Percentiles rank a stretch among this genome's conserved stretches.
Evolutionary conservation across 2,113 vertebrate genomes (phyloP).

Genomic region (Cranoglanis bouderius): DNA sequence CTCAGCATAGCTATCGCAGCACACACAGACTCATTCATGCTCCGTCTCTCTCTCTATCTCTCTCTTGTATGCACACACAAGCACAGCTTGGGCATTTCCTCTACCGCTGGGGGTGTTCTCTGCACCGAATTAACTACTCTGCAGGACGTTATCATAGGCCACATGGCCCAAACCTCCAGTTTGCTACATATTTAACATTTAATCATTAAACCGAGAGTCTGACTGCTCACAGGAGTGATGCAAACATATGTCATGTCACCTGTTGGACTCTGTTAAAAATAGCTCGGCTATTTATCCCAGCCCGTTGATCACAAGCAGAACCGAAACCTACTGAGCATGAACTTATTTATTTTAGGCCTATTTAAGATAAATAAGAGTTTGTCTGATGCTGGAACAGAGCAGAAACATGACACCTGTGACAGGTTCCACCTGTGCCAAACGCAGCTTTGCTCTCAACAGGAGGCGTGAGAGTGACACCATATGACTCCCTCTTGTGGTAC

Average conservation of each 20-base stretch:
- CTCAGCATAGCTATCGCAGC: constrained; percentile 34
- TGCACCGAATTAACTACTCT: constrained; percentile 51
- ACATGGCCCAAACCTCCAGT: constrained; percentile 45
- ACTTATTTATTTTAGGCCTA: neutral
- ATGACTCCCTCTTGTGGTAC: constrained; percentile 59
- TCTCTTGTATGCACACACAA: neutral
- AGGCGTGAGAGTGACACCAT: constrained; percentile 39
- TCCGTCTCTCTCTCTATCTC: neutral
- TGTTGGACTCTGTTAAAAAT: constrained; percentile 46
- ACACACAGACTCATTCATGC: constrained; percentile 43
- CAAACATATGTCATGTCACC: constrained; percentile 50
- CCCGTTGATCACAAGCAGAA: constrained; percentile 5
- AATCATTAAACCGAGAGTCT: constrained; percentile 49
- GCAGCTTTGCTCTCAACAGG: constrained; percentile 11
- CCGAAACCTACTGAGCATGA: neutral
- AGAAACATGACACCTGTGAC: constrained; percentile 26
- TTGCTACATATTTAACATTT: constrained; percentile 49
- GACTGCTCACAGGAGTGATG: constrained; percentile 41
- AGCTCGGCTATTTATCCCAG: constrained; percentile 5
- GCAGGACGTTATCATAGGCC: constrained; percentile 46
- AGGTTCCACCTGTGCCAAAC: constrained; percentile 23
- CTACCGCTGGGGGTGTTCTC: constrained; percentile 46
- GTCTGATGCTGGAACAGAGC: neutral
- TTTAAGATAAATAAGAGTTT: neutral
- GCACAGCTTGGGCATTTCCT: constrained; percentile 48